Percentiles rank a stretch among this genome's conserved stretches.
Evolutionary conservation across 2,888 invertebrate species (phyloP).

Genomic region (Girardia tigrina): DNA sequence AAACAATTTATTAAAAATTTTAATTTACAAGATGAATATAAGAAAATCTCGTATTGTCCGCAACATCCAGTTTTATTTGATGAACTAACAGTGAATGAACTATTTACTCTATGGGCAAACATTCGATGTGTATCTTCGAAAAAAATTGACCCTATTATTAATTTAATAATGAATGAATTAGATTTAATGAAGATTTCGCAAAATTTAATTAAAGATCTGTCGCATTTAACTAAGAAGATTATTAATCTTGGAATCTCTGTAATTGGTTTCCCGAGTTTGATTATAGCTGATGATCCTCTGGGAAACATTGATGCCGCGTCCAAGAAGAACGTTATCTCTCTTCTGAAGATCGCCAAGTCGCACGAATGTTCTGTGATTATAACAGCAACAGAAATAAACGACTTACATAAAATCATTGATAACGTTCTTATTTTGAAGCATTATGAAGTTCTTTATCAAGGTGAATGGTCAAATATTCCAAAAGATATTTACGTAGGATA

Average conservation of each 20-base stretch:
- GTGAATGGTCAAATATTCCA: not conserved
- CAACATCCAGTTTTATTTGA: conserved; percentile 3
- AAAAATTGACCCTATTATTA: not conserved
- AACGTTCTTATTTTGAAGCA: not conserved
- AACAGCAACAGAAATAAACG: not conserved
- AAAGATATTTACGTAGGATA: not conserved
- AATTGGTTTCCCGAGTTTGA: not conserved
- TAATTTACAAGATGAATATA: not conserved
- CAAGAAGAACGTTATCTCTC: conserved; percentile 5
- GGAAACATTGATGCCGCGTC: not conserved
- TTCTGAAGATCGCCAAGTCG: not conserved
- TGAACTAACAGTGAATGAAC: not conserved
- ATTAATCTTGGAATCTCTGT: not conserved
- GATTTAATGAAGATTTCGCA: not conserved
- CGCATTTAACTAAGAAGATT: not conserved
- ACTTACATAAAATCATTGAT: not conserved
- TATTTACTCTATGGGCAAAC: not conserved
- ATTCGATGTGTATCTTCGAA: not conserved
- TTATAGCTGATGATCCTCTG: not conserved
- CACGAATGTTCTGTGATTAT: not conserved
- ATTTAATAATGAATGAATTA: not conserved
- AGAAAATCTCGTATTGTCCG: not conserved
- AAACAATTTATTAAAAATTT: not conserved
- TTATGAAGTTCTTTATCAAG: not conserved
- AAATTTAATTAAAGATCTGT: not conserved